phyloP scores from a whole-genome alignment of 2,797 vertebrate genomes.

The Mustela erminea region DNA sequence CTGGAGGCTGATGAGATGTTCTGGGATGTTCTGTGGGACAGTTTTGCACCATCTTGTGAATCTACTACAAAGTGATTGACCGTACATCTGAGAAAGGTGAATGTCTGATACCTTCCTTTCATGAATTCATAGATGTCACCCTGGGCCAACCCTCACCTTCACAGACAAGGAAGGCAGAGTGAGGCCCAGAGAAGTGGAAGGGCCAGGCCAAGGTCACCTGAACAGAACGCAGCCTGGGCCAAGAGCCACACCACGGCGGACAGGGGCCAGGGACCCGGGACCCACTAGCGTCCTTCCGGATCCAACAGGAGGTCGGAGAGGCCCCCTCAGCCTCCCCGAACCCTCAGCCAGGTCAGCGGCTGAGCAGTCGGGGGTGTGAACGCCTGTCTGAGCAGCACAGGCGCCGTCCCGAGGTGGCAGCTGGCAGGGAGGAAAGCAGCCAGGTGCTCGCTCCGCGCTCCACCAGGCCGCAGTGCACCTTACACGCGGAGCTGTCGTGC shows the following conservation, averaged over 20 bases:
- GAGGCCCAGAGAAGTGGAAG: neutral
- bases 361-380: conserved; percentile 12
- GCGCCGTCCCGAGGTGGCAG: conserved; percentile 52
- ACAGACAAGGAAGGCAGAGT: neutral
- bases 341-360: neutral
- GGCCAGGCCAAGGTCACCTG: neutral
- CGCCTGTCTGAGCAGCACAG: conserved; percentile 60
- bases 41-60: neutral
- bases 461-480: conserved; percentile 73
- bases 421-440: conserved; percentile 59
- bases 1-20: neutral
- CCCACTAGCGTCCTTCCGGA: neutral
- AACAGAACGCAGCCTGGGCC: neutral
- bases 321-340: fast-evolving
- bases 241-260: fast-evolving
- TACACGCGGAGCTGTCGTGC: conserved; percentile 10
- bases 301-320: neutral
- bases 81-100: neutral
- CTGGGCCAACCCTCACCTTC: neutral
- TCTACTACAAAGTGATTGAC: neutral
- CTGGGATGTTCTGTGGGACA: neutral
- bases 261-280: too few species aligned
- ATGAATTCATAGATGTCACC: neutral
- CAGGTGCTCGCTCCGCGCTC: conserved; percentile 63
- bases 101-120: neutral